Evolutionary conservation across 2,113 vertebrate species (phyloP), one percentile per base, ranked within the genome.

Genomic region (Loxodonta africana): DNA sequence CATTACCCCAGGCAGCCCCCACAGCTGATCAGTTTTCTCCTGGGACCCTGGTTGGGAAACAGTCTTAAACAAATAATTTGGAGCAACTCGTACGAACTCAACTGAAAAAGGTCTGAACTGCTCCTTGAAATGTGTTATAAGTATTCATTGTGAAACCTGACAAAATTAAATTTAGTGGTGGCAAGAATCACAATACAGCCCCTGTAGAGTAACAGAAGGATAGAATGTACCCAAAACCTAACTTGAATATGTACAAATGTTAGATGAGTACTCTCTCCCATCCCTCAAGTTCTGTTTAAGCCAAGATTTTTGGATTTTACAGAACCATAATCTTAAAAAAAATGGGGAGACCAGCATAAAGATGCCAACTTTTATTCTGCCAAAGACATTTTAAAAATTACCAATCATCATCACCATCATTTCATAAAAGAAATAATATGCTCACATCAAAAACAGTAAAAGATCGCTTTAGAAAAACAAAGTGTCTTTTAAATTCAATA

Each of bases 51-150:
- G 51, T 73, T 95, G 93, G 88, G 92, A 97, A 97, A 91, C 2
- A 65, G 86, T 63, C 78, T 95, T 87, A 93, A 96, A 95, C 63
- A 96, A 95, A 83, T 96, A 95, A 95, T 84, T 63, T 90, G 69
- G 33, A 92, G 60, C 73, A 96, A 94, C n/a, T 78, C 92, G 67
- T 81, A 33, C 53, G 81, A 86, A 96, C 63, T 90, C 53, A 90
- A 71, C 87, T 74, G 81, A 92, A 95, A 95, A 94, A 23, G 74
- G 41, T 67, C 83, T 87, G 71, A 96, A 90, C 69, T 95, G 76
- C 15, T 83, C 67, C 83, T 82, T 88, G 26, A 97, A 95, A 78
- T 94, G 25, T 87, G 23, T 73, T 94, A 0, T 53, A 94, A 92
- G 83, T 74, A 91, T 83, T 89, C 76, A 86, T 5, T 37, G 67